A percentile compares a stretch with the other conserved stretches of the same genome.
Conservation (phyloP, 1,140 invertebrate species). For the Orchestia grillus region DNA sequence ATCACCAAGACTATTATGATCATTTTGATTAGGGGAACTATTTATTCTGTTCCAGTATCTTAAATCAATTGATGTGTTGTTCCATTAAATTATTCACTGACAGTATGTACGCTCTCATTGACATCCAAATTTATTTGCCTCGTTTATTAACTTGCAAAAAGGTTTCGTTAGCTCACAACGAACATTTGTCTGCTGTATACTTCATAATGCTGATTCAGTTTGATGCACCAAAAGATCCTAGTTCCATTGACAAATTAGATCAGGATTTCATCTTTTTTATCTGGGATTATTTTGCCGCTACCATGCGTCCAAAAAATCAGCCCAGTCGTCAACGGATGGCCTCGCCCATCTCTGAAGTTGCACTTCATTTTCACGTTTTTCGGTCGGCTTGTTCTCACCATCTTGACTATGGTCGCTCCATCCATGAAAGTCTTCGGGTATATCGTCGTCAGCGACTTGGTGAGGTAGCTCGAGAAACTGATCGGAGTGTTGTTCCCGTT, state of each 20-base stretch:
- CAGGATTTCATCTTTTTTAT: neutral
- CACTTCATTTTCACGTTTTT: neutral
- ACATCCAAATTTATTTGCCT: neutral
- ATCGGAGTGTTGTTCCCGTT: neutral
- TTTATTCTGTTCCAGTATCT: neutral
- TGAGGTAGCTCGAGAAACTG: neutral
- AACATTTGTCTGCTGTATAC: constrained; percentile 16
- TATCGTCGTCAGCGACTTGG: neutral
- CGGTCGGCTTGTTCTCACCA: neutral
- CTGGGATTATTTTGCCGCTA: neutral
- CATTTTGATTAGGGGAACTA: neutral
- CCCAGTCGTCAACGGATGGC: neutral
- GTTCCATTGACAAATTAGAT: neutral
- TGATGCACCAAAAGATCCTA: neutral
- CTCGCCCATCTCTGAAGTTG: constrained; percentile 22
- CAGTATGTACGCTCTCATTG: neutral
- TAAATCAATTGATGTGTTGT: neutral
- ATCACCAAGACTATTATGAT: neutral
- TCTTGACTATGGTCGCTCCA: neutral
- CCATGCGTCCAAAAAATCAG: neutral
- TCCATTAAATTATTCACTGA: neutral
- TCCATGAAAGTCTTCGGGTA: neutral
- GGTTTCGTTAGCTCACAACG: neutral
- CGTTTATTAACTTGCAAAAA: neutral
- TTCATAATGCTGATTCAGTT: neutral